A percentile compares a stretch with the other conserved stretches of the same genome.
These are phyloP conservation scores for Trogon surrucura DNA, from an alignment of 2,113 vertebrate genomes.

Conservation along the genomic window DNA sequence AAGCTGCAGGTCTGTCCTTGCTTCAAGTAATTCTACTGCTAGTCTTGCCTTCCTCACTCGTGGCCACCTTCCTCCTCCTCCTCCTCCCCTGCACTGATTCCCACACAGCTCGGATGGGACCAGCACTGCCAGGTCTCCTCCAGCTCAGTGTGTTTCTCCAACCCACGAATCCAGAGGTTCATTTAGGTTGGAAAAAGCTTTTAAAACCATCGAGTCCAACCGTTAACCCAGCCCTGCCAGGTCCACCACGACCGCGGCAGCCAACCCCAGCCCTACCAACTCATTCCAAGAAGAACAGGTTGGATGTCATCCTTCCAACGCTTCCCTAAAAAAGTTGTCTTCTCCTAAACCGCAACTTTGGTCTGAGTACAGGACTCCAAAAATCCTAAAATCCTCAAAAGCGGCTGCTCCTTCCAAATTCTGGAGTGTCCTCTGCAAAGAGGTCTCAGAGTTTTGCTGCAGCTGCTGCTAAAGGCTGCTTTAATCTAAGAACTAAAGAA, in stretches of 20 bases:
- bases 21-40: neutral
- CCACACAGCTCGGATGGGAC: neutral
- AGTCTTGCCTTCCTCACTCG: neutral
- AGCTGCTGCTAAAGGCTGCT: neutral
- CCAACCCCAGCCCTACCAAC: too few relatives aligned
- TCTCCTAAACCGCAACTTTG: neutral
- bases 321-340: neutral
- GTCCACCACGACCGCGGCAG: too few relatives aligned
- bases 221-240: too few relatives aligned
- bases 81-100: neutral
- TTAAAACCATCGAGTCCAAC: too few relatives aligned
- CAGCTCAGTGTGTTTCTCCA: neutral
- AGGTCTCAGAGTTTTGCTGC: neutral
- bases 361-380: neutral
- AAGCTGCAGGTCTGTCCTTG: too few relatives aligned
- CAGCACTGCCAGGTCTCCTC: neutral
- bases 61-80: too few relatives aligned
- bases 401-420: neutral
- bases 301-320: neutral
- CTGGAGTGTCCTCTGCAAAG: too few relatives aligned
- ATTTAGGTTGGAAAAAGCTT: too few relatives aligned
- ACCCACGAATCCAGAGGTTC: too few relatives aligned
- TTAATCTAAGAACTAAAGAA: neutral
- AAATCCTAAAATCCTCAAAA: neutral
- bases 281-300: neutral